Conservation (phyloP, 2,888 invertebrate genomes). For the Drosophila antonietae region DNA sequence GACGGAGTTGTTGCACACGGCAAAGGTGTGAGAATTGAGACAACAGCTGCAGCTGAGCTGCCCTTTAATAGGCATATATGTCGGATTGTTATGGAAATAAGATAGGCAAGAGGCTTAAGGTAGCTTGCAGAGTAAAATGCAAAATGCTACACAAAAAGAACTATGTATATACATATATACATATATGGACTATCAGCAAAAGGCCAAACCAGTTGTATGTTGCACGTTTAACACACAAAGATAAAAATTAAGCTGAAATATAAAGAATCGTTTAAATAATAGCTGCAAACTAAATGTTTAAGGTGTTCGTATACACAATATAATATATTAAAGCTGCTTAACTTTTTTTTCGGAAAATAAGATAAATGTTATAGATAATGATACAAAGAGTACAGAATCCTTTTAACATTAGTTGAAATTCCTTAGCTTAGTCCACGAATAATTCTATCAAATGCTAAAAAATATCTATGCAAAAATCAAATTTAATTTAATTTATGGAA, state of each 20-base stretch:
- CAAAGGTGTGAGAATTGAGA: constrained; percentile 73
- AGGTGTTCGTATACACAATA: neutral
- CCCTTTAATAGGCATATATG: constrained; percentile 76
- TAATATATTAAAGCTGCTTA: neutral
- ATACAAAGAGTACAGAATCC: no score
- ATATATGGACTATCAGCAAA: neutral
- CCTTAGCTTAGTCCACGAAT: no score
- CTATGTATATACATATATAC: neutral
- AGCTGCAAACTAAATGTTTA: neutral
- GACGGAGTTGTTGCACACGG: constrained; percentile 24
- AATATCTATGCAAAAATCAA: no score
- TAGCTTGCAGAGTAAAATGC: constrained; percentile 18
- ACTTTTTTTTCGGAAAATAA: neutral
- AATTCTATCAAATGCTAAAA: no score
- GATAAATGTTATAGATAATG: neutral
- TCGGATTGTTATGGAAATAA: constrained; percentile 74
- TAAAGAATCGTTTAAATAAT: constrained; percentile 10
- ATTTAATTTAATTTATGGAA: no score
- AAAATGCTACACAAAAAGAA: neutral
- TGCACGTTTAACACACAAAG: neutral
- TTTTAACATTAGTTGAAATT: no score
- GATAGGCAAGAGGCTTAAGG: constrained; percentile 40
- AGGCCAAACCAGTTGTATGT: constrained; percentile 2
- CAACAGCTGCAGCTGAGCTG: constrained; percentile 75
- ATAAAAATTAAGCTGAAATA: neutral